Evolutionary conservation across 2,888 invertebrate species (phyloP), one percentile per base, ranked within the genome.

Genomic region (Vandiemenella viatica): DNA sequence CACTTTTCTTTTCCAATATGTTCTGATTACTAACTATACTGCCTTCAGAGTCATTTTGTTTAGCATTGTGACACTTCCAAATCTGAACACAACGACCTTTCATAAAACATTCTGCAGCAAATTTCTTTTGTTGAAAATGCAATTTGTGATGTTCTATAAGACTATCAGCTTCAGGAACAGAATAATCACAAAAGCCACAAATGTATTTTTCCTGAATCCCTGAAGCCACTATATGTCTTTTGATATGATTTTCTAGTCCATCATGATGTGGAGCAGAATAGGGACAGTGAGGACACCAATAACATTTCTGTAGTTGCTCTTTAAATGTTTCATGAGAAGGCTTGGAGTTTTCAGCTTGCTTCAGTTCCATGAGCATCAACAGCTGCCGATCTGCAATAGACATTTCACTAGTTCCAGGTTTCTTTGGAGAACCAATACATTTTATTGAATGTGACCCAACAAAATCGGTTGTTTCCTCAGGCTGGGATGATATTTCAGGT

Each of bases 131-230:
- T 57, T 67, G 66, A 61, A 89, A 87, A 64, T 90, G 90, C 46
- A 85, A 71, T 61, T 83, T 80, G 37, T 79, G 72, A 65, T 91
- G 91, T 58, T 88, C 88, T 38, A 80, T 74, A 26, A 89, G 68
- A 55, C 83, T 77, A 59, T 81, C 77, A 50, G 77, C 77, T 58
- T 84, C 83, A 4, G 79, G 75, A 20, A 83, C 83, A 19, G 81
- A 80, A 63, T 84, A 83, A 67, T 88, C 86, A 65, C 91, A 91
- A 63, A 83, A 81, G 18, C 80, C 76, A 66, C 91, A 91, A 55
- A 77, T 76, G 59, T 79, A 77, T 53, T 70, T 72, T 55, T 76
- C 76, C 43, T 68, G 67, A 1, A 65, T 65, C 42, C 76, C 77
- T 5, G 76, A 73, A 8, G 77, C 66, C 61, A 78, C 74, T 8